Evolutionary conservation across 2,113 vertebrate genomes (phyloP), one percentile per base, ranked within the genome.

Genomic region (Rattus rattus): DNA sequence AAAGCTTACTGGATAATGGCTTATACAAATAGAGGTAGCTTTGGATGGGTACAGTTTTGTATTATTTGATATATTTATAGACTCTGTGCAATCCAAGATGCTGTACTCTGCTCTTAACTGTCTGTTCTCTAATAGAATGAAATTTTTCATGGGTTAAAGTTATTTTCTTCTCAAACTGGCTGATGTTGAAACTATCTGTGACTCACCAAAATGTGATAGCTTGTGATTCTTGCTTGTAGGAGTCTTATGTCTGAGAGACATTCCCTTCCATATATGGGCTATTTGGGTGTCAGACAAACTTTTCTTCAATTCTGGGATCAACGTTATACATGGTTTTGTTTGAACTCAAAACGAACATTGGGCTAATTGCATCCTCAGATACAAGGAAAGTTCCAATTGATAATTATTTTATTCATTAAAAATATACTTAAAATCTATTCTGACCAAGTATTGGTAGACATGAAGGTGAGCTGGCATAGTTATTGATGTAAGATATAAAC

Each of bases 171-270:
- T 93, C 69, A 69, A 96, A 91, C 22, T 94, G 76, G 69, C 70
- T 96, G 97, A 95, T 91, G 65, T 52, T 75, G 43, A 92, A 96
- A 67, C 77, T 83, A 96, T 79, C 77, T 79, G 79, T 93, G 96
- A 96, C 67, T 97, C 96, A 97, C 28, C 76, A 95, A 96, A 96
- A 96, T 75, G 90, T 83, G 81, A 91, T 5, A 94, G 89, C 96
- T 96, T 96, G 73, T 95, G 92, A 96, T 75, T 96, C 61, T 96
- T 97, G 89, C 89, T 97, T 91, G 93, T 17, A 84, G 81, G 95
- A 94, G 33, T 39, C 73, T 83, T 96, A 97, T 95, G 86, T 97
- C 76, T 89, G 73, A 97, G 61, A 97, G 79, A 77, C 24, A 63
- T 52, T 33, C 22, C 88, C 63, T 96, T 89, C 86, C 94, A 92